Evolutionary conservation across 2,113 vertebrate genomes (phyloP), one percentile per base, ranked within the genome.

Genomic region (Solea senegalensis): DNA sequence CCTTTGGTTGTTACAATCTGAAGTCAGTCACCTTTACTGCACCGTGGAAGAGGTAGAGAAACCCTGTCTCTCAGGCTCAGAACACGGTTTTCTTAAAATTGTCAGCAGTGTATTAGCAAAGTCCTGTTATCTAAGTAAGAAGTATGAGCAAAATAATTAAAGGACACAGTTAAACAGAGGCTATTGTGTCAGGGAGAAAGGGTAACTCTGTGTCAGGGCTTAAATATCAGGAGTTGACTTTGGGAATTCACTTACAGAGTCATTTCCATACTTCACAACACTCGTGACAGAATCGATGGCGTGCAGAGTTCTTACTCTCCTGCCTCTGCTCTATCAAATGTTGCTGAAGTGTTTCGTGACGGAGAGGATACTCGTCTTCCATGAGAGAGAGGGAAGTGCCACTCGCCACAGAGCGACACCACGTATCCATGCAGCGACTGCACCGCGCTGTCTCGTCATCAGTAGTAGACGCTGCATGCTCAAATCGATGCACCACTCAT

Each of bases 221-320:
- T 79, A 73, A 76, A 79, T 83, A 84, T 75, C 77, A 72, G 45
- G 49, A 62, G 59, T 70, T 86, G 80, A 88, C 77, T 81, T 65
- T 70, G 64, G 46, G 81, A 80, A 82, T 86, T 81, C 81, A 82
- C 72, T 83, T 72, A 84, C 76, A 41, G 54, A 59, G 44, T 76
- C 55, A 78, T 88, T 86, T 88, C 78, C 84, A 85, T 85, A 69
- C 78, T 83, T 34, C 34, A 34, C 34, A 80, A 89, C 81, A 74
- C 72, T 85, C 83, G 53, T 80, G 71, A 86, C 69, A 74, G 80
- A 87, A 89, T 91, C 74, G 7, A 82, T 86, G 78, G 73, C 58
- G 69, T 56, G 13, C 45, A 3, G 39, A 56, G 55, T 67, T 58
- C 64, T 54, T 57, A 43, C 68, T 61, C 60, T 49, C 60, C 65